These are phyloP conservation scores for Thamnaconus septentrionalis DNA, from an alignment of 2,113 vertebrate species.

Conservation along the genomic window DNA sequence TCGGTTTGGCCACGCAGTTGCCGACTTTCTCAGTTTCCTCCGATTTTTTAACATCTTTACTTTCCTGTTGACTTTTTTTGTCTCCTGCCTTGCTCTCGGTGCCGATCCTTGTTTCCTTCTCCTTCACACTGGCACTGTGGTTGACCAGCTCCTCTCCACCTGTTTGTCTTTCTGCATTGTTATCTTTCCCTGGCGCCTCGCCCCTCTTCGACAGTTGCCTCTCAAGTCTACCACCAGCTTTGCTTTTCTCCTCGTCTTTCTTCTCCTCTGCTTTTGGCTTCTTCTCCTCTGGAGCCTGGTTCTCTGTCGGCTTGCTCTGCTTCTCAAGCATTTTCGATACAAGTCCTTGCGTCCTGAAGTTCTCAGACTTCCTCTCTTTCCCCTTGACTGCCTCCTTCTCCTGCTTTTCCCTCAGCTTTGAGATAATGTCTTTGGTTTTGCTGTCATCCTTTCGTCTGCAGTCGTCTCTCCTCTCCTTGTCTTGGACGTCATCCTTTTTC, in stretches of 20 bases:
- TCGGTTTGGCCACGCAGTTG: conserved; percentile 62
- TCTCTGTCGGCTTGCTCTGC: conserved; percentile 59
- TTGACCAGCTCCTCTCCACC: conserved; percentile 56
- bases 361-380: conserved; percentile 58
- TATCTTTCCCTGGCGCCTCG: conserved; percentile 15
- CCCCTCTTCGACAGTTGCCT: conserved; percentile 41
- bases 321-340: conserved; percentile 73
- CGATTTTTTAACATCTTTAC: conserved; percentile 38
- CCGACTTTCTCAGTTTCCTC: conserved; percentile 36
- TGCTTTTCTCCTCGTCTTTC: conserved; percentile 42
- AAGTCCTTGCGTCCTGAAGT: conserved; percentile 60
- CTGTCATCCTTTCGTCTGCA: conserved; percentile 67
- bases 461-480: conserved; percentile 71
- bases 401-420: conserved; percentile 70
- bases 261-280: conserved; percentile 58
- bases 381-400: conserved; percentile 68
- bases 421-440: conserved; percentile 78
- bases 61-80: conserved; percentile 37
- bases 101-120: conserved; percentile 38
- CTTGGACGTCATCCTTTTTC: conserved; percentile 63
- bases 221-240: conserved; percentile 43
- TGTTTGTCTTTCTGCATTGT: conserved; percentile 20
- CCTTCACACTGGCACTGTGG: conserved; percentile 49
- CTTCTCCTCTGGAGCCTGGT: conserved; percentile 50
- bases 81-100: conserved; percentile 45